Base-by-base conservation (phyloP, 2,797 vertebrate genomes). In the Phyllotis vaccarum region DNA sequence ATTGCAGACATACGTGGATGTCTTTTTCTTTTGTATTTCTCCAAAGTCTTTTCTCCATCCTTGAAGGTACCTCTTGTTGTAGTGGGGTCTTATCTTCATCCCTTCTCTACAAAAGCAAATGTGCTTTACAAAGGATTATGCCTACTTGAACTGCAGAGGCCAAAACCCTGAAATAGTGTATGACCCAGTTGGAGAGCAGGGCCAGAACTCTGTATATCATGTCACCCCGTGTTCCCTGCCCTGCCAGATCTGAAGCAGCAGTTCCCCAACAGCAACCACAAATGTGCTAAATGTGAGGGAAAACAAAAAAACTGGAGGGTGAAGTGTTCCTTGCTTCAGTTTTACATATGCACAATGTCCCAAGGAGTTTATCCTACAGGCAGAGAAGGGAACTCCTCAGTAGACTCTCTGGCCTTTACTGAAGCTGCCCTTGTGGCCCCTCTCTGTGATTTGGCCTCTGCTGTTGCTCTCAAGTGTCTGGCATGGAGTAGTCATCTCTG, bases 81-180 rank as follows among this genome's bases (percentile, higher is more conserved):
- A 0, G 21, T 11, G 29, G 54, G 60, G 43, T 52, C 27, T 64
- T 54, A 0, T 27, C 29, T 24, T 52, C 21, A 40, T 10, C 62
- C 62, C 22, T 22, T 74, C 29, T 27, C n/a, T 46, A 31, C 9
- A 70, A 49, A 49, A 12, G 1, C 2, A 40, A 3, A 40, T 40
- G 22, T 90, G 49, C 24, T 74, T 6, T 91, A 75, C 3, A 7
- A 80, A 75, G 22, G 12, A 58, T 24, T 16, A 0, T 74, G 16
- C 2, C 24, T 40, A 17, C 1, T 3, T 34, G 10, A 14, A 17
- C n/a, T 24, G 1, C 0, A 2, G 40, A 68, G 11, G 40, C 6
- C 16, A 3, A 24, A 60, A 56, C 5, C 6, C 24, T 12, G 0
- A 34, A 37, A 22, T 11, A 54, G 66, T 49, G n/a, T 2, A 49